Base-by-base conservation (phyloP, 2,113 vertebrate genomes). In the Hepsetus odoe region DNA sequence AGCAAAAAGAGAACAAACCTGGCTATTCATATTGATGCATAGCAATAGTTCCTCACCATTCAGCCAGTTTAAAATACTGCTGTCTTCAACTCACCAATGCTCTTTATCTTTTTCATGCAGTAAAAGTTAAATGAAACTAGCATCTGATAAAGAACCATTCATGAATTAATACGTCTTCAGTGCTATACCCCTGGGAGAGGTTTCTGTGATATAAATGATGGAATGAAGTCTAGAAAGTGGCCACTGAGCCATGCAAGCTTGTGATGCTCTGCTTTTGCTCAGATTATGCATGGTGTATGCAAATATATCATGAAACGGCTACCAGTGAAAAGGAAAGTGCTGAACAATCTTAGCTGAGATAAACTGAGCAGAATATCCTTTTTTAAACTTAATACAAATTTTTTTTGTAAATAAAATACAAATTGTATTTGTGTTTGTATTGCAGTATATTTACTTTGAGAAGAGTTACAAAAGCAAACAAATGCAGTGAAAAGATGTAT, bases 81-180 rank as follows among this genome's bases (percentile, higher is more conserved):
- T 10, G 18, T 58, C 35, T 5, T 33, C 0, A 46, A 46, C 38
- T n/a, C 9, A 38, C 24, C 9, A 55, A 33, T 8, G 30, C 32
- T 44, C 3, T 46, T 3, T 49, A 14, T 69, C 42, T 38, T 11
- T 18, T 20, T 14, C 40, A 49, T 20, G 7, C 3, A 24, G 30
- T 32, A 61, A n/a, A n/a, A 84, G 83, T 12, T 84, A 30, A 53
- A 53, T 56, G 61, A 76, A 14, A 73, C 46, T 61, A 70, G 53
- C 4, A 55, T 79, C 14, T 62, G 44, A 74, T 32, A 76, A 11
- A 76, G 55, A 28, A 76, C 64, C n/a, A 59, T 84, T 51, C 76
- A 84, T 62, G 83, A 84, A 69, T 72, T 84, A 35, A 79, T 79
- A n/a, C 18, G 35, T 32, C 80, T 84, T 28, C 76, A 81, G 79